Conservation (phyloP, 2,797 vertebrate genomes). For the Gymnothorax javanicus region DNA sequence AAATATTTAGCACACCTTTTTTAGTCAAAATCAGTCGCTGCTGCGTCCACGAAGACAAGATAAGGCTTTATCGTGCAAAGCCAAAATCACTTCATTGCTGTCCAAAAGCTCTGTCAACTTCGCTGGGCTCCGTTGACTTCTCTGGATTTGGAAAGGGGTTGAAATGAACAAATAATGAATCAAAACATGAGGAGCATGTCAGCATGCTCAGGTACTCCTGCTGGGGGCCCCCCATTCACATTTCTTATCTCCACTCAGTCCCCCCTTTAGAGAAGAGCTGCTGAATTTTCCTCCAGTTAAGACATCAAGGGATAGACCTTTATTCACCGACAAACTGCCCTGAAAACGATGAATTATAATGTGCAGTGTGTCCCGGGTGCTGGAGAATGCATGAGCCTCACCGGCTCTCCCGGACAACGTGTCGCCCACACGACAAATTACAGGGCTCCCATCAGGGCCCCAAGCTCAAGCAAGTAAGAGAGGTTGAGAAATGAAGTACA, state of each 20-base stretch:
- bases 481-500: conserved; percentile 19
- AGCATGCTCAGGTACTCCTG: conserved; percentile 48
- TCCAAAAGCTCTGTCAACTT: too few species aligned
- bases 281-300: conserved; percentile 52
- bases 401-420: conserved; percentile 54
- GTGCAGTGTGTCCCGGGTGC: conserved; percentile 58
- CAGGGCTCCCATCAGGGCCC: conserved; percentile 46
- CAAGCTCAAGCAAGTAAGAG: conserved; percentile 13
- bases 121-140: too few species aligned
- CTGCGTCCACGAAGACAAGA: not conserved
- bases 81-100: too few species aligned
- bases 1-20: too few species aligned
- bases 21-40: too few species aligned
- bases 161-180: conserved; percentile 55
- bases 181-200: conserved; percentile 52
- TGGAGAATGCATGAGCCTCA: conserved; percentile 26
- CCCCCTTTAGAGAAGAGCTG: conserved; percentile 47
- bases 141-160: conserved; percentile 26
- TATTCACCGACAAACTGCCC: conserved; percentile 55
- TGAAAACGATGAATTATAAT: conserved; percentile 52
- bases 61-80: not conserved
- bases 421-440: conserved; percentile 72
- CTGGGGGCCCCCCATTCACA: conserved; percentile 57
- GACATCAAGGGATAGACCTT: conserved; percentile 67
- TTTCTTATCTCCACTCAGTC: conserved; percentile 49